Evolutionary conservation across 2,113 vertebrate genomes (phyloP).

Genomic region (Campylorhamphus procurvoides): DNA sequence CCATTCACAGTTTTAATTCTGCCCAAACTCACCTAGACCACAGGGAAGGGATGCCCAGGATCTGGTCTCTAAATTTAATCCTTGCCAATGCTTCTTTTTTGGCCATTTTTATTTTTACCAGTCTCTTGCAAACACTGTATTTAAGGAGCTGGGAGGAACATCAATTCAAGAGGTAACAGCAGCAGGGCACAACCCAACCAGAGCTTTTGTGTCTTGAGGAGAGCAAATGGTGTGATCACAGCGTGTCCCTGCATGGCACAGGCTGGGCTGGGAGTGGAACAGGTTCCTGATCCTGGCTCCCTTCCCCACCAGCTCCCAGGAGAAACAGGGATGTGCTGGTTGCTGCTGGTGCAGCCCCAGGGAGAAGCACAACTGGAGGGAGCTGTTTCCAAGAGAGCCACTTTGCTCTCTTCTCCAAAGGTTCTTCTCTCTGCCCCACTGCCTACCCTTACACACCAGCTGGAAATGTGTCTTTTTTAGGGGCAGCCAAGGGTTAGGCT

Average conservation of each 20-base stretch:
- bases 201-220: not conserved
- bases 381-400: not conserved
- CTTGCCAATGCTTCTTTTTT: not conserved
- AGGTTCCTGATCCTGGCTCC: not conserved
- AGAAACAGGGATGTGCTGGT: not conserved
- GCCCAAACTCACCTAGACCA: not conserved
- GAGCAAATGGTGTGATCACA: fast-evolving
- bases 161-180: not conserved
- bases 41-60: not conserved
- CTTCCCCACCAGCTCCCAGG: not conserved
- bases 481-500: not conserved
- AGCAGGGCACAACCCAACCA: not conserved
- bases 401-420: not conserved
- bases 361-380: fast-evolving
- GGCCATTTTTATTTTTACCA: not conserved
- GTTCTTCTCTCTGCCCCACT: not conserved
- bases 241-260: fast-evolving
- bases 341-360: not conserved
- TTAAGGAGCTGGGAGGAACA: not conserved
- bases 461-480: not conserved
- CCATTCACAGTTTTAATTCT: not conserved
- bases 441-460: fast-evolving
- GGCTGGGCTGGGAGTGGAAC: not conserved
- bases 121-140: not conserved
- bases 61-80: not conserved